phyloP scores from a whole-genome alignment of 2,888 invertebrate species.

The Plusia festucae region DNA sequence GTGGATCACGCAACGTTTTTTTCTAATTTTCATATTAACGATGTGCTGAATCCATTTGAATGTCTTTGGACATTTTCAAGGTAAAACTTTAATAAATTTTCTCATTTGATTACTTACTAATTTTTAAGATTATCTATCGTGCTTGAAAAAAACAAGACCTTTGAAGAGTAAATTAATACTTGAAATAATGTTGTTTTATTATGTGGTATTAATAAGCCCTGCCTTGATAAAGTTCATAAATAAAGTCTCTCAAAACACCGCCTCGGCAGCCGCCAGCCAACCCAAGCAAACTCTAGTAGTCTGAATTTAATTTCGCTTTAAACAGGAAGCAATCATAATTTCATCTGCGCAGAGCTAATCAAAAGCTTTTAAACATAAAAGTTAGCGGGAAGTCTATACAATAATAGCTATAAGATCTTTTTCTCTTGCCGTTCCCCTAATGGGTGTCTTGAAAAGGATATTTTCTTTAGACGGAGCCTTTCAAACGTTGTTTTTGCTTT shows the following conservation, averaged over 20 bases:
- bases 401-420: slow-evolving; percentile 60
- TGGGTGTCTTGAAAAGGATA: slow-evolving; percentile 68
- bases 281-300: slow-evolving; percentile 14
- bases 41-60: too few species aligned
- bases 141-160: too few species aligned
- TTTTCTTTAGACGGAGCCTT: slow-evolving; percentile 64
- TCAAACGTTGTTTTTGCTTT: slow-evolving; percentile 69
- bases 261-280: slow-evolving; percentile 3
- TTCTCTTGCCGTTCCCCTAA: slow-evolving; percentile 62
- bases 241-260: background rate
- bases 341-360: slow-evolving; percentile 47
- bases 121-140: too few species aligned
- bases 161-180: too few species aligned
- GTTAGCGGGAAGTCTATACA: slow-evolving; percentile 42
- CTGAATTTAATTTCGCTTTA: slow-evolving; percentile 34
- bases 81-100: too few species aligned
- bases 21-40: too few species aligned
- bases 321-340: slow-evolving; percentile 43
- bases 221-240: background rate
- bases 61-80: too few species aligned
- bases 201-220: background rate
- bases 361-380: slow-evolving; percentile 59
- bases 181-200: background rate
- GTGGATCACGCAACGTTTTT: too few species aligned
- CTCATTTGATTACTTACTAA: too few species aligned